Evolutionary conservation across 2,113 vertebrate genomes (phyloP).

Genomic region (Sinocyclocheilus grahami): DNA sequence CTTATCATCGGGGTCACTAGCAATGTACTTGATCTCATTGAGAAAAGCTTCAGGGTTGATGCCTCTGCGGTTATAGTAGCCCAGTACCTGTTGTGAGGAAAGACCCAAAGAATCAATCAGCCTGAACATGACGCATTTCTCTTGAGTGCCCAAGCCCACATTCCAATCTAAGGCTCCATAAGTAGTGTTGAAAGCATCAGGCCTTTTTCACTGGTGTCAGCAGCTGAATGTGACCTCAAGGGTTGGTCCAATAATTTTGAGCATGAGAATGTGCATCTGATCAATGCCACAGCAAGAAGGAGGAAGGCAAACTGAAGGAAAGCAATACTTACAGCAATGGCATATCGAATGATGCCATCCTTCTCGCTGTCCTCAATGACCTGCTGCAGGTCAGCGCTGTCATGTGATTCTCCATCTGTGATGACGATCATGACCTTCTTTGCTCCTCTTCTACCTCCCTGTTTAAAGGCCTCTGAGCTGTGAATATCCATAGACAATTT

Average conservation of each 20-base stretch:
- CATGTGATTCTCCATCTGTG: conserved; percentile 97
- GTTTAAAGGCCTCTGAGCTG: conserved; percentile 85
- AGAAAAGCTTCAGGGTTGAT: conserved; percentile 93
- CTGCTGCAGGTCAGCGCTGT: conserved; percentile 86
- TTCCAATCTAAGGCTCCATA: conserved; percentile 3
- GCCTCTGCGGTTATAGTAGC: conserved; percentile 92
- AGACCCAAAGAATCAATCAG: not conserved
- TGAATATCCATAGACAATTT: not conserved
- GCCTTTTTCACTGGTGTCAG: not conserved
- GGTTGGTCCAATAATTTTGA: conserved; percentile 29
- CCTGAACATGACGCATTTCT: conserved; percentile 27
- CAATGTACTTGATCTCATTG: conserved; percentile 93
- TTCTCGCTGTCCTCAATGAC: conserved; percentile 86
- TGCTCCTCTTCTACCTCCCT: conserved; percentile 88
- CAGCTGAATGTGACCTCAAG: conserved; percentile 33
- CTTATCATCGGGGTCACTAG: conserved; percentile 89
- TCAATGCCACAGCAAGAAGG: conserved; percentile 24
- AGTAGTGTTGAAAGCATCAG: not conserved
- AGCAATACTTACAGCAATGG: conserved; percentile 81
- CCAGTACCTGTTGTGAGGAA: conserved; percentile 81
- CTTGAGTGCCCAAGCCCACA: conserved; percentile 1
- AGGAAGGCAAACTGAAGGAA: not conserved
- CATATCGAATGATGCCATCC: conserved; percentile 93
- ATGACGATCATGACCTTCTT: conserved; percentile 98
- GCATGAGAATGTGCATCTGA: conserved; percentile 18